Evolutionary conservation across 2,888 invertebrate genomes (phyloP), one percentile per base, ranked within the genome.

Genomic region (Hecatera dysodea): DNA sequence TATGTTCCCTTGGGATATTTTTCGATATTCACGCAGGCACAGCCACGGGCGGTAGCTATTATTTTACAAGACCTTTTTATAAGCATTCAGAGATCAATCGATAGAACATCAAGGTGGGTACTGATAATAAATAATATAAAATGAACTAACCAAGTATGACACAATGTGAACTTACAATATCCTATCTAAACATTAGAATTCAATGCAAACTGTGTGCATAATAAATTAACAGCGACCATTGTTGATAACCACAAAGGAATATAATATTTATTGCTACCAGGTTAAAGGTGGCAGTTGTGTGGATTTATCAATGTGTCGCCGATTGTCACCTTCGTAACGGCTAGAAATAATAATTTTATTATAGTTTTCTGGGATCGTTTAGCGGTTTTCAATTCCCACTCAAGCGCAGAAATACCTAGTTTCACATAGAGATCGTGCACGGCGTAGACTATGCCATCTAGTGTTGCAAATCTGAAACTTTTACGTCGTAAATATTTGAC

Each of bases 131-230:
- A 64, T 27, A 48, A 48, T 62, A 72, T 60, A 59, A 57, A 59
- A 69, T 75, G 29, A 62, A 22, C 59, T 29, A 57, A 63, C 44
- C 24, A 68, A 48, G 36, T 11, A 27, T 33, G 22, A 64, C 36
- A 59, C 66, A 63, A 68, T 66, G 44, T 44, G 7, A 67, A 53
- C 39, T 15, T 19, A 57, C 52, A 64, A 46, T 42, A 48, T 50
- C 64, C 57, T 61, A 59, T 55, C n/a, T 72, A 84, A 84, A 83
- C 77, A 84, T 80, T 77, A 63, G 52, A 72, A 80, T 82, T 82
- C 73, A 76, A 79, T 79, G 60, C 78, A n/a, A 63, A 46, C 56
- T 55, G 39, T 63, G 36, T 57, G 67, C 59, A 70, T 72, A 71
- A 73, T 61, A 67, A 61, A 22, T 29, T 62, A 64, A 70, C 61